Evolutionary conservation across 1,140 invertebrate genomes (phyloP).

Genomic region (Drosophila nannoptera): DNA sequence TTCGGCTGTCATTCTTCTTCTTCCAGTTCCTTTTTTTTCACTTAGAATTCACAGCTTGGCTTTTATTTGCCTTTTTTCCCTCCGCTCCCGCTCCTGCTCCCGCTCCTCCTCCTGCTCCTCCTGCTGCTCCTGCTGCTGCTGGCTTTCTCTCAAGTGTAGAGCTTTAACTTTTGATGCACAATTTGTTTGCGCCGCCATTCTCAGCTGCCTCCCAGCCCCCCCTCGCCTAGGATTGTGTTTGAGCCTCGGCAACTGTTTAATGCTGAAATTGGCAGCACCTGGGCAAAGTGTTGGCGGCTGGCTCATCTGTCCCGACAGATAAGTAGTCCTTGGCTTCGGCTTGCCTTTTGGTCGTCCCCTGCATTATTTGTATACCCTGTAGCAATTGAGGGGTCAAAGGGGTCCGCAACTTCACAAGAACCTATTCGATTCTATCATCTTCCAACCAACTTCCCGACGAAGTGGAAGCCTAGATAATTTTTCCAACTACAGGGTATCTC

Average conservation of each 20-base stretch:
- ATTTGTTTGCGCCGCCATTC: constrained; percentile 47
- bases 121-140: constrained; percentile 4
- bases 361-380: constrained; percentile 11
- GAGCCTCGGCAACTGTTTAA: constrained; percentile 62
- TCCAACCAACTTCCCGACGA: too few species aligned
- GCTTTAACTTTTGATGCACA: constrained; percentile 66
- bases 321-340: constrained; percentile 56
- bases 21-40: constrained; percentile 19
- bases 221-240: constrained; percentile 1
- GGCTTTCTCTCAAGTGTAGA: constrained; percentile 41
- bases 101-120: background rate
- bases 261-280: constrained; percentile 74
- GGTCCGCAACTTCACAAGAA: background rate
- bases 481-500: background rate
- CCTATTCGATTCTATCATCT: too few species aligned
- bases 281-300: constrained; percentile 57
- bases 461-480: too few species aligned
- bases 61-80: constrained; percentile 55
- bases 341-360: constrained; percentile 15
- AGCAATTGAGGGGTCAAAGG: background rate
- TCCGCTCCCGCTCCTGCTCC: background rate
- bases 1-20: constrained; percentile 50
- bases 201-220: background rate
- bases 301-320: constrained; percentile 54
- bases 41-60: constrained; percentile 29